These are phyloP conservation scores for Melitaea athalia DNA, from an alignment of 2,888 invertebrate species.

Conservation along the genomic window DNA sequence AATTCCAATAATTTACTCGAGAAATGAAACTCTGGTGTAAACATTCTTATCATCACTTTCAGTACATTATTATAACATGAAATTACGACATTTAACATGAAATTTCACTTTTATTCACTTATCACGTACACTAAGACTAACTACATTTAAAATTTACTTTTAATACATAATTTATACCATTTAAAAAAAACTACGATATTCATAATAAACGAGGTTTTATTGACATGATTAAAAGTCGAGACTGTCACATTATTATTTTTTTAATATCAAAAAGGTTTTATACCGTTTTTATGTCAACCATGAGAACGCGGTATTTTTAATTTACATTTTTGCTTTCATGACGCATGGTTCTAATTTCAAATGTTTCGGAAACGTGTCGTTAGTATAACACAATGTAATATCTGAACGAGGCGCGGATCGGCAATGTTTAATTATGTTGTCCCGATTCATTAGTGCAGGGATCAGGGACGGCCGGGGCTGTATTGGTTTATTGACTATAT, in stretches of 20 bases:
- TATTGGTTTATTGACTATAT: neutral
- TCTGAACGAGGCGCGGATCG: conserved; percentile 64
- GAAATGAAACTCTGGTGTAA: conserved; percentile 71
- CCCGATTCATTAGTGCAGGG: conserved; percentile 78
- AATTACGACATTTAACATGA: conserved; percentile 9
- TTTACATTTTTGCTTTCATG: neutral
- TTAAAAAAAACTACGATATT: neutral
- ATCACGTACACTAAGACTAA: conserved; percentile 8
- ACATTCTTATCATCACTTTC: conserved; percentile 55
- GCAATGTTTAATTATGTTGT: conserved; percentile 78
- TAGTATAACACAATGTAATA: conserved; percentile 51
- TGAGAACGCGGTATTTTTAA: neutral
- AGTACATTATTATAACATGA: conserved; percentile 17
- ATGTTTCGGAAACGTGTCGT: conserved; percentile 29
- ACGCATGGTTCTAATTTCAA: neutral
- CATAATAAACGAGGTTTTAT: neutral
- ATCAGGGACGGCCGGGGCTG: conserved; percentile 63
- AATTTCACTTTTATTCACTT: conserved; percentile 32
- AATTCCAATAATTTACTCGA: conserved; percentile 74
- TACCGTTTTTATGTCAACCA: neutral
- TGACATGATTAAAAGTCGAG: neutral
- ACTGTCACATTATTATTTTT: conserved; percentile 12
- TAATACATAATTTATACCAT: neutral
- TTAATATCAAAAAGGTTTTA: neutral
- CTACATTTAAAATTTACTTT: neutral